phyloP scores from a whole-genome alignment of 2,888 invertebrate genomes.

The Ormyrus rosae region DNA sequence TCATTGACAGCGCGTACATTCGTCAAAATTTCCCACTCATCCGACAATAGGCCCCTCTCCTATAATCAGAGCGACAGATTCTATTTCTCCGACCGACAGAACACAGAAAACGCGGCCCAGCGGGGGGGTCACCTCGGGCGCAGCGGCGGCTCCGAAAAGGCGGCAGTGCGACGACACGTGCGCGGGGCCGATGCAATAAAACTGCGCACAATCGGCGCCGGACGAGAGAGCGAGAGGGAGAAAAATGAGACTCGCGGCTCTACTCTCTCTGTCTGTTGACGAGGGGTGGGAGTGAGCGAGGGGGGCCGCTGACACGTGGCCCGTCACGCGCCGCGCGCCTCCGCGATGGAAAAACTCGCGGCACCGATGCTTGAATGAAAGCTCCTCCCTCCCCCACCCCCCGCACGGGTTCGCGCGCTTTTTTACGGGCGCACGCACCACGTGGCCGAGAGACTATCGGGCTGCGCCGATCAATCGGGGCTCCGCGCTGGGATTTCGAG shows the following conservation, averaged over 20 bases:
- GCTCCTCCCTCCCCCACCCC: slow-evolving; percentile 29
- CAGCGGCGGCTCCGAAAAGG: not conserved
- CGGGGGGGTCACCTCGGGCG: not conserved
- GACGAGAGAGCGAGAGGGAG: too few species aligned
- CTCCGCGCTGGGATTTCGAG: not conserved
- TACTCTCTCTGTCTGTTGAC: too few species aligned
- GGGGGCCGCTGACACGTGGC: too few species aligned
- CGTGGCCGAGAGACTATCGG: not conserved
- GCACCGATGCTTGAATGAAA: slow-evolving; percentile 51
- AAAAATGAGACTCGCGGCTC: too few species aligned
- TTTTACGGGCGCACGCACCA: slow-evolving; percentile 27
- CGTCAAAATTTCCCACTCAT: too few species aligned
- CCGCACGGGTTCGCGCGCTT: slow-evolving; percentile 4
- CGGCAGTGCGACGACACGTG: not conserved
- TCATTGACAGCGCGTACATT: too few species aligned
- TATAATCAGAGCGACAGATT: too few species aligned
- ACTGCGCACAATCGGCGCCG: too few species aligned
- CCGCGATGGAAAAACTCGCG: slow-evolving; percentile 31
- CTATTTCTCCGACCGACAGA: too few species aligned
- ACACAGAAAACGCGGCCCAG: not conserved
- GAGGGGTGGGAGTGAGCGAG: not conserved
- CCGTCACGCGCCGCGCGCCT: slow-evolving; percentile 12
- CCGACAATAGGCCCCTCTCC: too few species aligned
- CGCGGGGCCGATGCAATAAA: not conserved
- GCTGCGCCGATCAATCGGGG: not conserved